Base-by-base conservation (phyloP, 2,888 invertebrate genomes). In the Dryococelus australis region DNA sequence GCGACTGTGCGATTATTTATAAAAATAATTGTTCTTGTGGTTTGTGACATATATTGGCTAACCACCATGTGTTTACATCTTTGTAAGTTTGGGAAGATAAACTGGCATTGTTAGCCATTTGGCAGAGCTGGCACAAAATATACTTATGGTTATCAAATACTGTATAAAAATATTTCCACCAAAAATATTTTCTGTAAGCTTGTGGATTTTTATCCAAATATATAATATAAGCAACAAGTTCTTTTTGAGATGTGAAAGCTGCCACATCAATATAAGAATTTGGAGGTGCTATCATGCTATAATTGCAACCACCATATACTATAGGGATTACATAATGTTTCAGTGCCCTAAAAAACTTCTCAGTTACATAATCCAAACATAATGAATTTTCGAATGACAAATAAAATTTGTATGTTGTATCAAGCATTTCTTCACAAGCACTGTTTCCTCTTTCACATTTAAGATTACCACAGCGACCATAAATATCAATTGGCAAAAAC, bases 341-440 rank as follows among this genome's bases (percentile, higher is more conserved):
- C 89, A 93, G 92, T 0, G 92, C 93, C 89, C 93, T 92, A 91
- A 94, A 94, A 89, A 96, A 94, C 90, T 94, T 93, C 91, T 96
- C 96, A 0, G 96, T 95, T 79, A 96, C 94, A 91, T 96, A 96
- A 91, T 96, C 96, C 85, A 92, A 91, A 89, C 96, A 95, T 88
- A 96, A 92, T 20, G 96, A 95, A 91, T 96, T 96, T 91, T 96
- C 96, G 90, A 96, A 94, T 0, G 94, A 94, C 81, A 96, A 91
- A 90, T 96, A 96, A 91, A 96, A 96, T 91, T 94, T 96, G 91
- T 96, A 96, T 87, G 94, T 92, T 85, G 92, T 92, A 26, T 47
- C 85, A 35, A 85, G 28, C 85, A 85, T 85, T 85, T 43, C 43
- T 5, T 85, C 85, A 65, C 85, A 85, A 24, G 9, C 27, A 24